Evolutionary conservation across 2,797 vertebrate genomes (phyloP).

Genomic region (Dendrocincla tyrannina): DNA sequence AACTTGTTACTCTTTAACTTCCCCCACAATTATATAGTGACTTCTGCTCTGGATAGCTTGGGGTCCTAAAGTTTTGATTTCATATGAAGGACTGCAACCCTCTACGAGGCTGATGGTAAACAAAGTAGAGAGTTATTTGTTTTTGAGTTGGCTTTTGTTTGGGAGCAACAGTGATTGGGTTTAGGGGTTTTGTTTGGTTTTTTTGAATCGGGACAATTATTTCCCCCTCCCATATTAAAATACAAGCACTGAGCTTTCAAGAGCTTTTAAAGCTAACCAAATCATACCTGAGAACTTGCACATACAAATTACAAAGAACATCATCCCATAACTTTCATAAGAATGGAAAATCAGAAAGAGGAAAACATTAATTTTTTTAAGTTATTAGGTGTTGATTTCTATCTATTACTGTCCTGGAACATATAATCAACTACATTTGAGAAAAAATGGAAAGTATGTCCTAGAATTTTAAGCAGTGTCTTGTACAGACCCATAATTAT

Average conservation of each 20-base stretch:
- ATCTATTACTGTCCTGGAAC: not conserved
- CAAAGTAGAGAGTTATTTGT: not conserved
- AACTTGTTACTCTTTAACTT: not conserved
- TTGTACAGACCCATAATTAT: not conserved
- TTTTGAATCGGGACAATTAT: not conserved
- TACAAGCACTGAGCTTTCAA: not conserved
- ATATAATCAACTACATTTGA: not conserved
- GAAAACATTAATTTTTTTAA: not conserved
- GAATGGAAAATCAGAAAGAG: not conserved
- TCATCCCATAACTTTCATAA: not conserved
- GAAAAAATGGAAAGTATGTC: not conserved
- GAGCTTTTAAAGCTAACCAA: not conserved
- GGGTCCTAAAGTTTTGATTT: not conserved
- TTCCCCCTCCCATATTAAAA: not conserved
- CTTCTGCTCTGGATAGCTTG: not conserved
- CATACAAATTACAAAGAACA: not conserved
- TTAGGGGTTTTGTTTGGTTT: not conserved
- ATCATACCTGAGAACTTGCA: not conserved
- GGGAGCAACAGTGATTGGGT: not conserved
- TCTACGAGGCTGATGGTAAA: not conserved
- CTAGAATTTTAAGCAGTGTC: not conserved
- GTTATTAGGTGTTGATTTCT: not conserved
- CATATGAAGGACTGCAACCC: not conserved
- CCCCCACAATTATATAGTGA: not conserved
- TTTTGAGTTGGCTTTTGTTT: not conserved